Base-by-base conservation (phyloP, 1,140 invertebrate species). In the Choristoneura fumiferana region DNA sequence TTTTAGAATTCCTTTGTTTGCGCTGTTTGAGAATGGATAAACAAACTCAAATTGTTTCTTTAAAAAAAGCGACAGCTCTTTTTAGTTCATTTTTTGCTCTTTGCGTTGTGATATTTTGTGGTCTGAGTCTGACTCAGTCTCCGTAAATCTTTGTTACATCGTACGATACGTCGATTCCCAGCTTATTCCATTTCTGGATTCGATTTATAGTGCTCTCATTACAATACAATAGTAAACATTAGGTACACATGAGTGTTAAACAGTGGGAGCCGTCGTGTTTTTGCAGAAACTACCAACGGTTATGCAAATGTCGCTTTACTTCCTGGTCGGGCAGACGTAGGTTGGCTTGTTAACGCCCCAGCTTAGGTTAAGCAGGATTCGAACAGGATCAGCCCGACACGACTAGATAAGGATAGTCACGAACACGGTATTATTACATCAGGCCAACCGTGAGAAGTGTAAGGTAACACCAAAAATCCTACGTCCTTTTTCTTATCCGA, bases 341-440 rank as follows among this genome's bases (percentile, higher is more conserved):
- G 62, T 61, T 54, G 58, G 77, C 76, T 77, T 80, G 78, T 81
- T 87, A 86, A 79, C 76, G 71, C 76, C 61, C 63, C 62, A 67
- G 63, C 65, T 65, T 67, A 65, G 65, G 75, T 76, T 78, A 71
- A 57, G 59, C 67, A 62, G 67, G 60, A 73, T 40, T 36, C 58
- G 57, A 63, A 61, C 64, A 65, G 65, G 60, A 73, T 69, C 65
- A 69, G 65, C 63, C 55, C 60, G 73, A 83, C 78, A 83, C 71
- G 73, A 67, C 64, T 43, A 67, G 81, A 85, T 84, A 81, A 82
- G 76, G 72, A 61, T 29, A 80, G 82, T 87, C 82, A 87, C 84
- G 84, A 84, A 6, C 22, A 29, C 62, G 65, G 60, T 62, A 72
- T 65, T 74, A 81, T 80, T 79, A 39, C 35, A 22, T 38, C 36